Percentiles rank a stretch among this genome's conserved stretches.
Conservation (phyloP, 2,888 invertebrate genomes). For the Agrotis exclamationis region DNA sequence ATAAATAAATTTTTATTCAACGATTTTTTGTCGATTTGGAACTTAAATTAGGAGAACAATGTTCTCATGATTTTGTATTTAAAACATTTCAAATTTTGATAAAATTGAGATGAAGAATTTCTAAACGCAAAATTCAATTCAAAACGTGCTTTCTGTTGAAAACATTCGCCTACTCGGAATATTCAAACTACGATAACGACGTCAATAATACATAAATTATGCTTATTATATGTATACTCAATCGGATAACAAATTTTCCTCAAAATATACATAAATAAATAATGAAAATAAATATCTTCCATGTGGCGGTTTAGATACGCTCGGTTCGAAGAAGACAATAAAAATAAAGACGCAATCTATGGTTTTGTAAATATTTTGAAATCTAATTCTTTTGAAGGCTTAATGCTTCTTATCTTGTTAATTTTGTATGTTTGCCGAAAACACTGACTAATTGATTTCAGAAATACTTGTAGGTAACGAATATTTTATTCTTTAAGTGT, state of each 20-base stretch:
- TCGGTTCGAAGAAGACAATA: conserved; percentile 3
- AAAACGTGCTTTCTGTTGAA: neutral
- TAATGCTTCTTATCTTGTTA: no score
- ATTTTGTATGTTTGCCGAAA: neutral
- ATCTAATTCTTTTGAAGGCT: no score
- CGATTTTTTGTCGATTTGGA: no score
- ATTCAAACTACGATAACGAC: neutral
- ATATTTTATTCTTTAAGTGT: no score
- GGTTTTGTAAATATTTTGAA: conserved; percentile 17
- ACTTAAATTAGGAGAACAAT: no score
- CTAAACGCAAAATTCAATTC: neutral
- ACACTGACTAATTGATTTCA: neutral
- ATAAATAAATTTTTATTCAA: no score
- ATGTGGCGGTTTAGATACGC: conserved; percentile 20
- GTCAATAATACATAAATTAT: conserved; percentile 9
- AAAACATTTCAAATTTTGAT: no score
- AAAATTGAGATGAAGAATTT: neutral
- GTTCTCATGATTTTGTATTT: no score
- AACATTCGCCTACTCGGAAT: conserved; percentile 2
- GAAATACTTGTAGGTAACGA: neutral
- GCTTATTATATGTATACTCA: neutral
- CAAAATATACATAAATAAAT: conserved; percentile 9
- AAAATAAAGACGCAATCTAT: neutral
- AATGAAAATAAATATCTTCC: conserved; percentile 8
- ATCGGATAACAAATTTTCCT: neutral